A percentile compares a stretch with the other conserved stretches of the same genome.
These are phyloP conservation scores for Apoda limacodes DNA, from an alignment of 2,888 invertebrate genomes.

Conservation along the genomic window DNA sequence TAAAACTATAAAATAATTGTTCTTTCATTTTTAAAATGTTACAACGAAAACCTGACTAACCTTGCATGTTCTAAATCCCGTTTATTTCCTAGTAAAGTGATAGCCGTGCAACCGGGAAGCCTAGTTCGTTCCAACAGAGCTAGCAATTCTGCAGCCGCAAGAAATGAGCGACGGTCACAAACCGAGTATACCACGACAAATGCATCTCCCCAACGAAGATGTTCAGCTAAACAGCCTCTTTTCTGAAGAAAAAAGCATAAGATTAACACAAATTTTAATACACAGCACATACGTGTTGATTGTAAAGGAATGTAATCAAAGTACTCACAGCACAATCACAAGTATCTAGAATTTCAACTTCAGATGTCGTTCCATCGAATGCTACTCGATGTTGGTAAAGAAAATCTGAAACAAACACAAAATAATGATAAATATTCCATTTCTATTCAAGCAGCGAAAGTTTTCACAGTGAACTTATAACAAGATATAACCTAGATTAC, in stretches of 20 bases:
- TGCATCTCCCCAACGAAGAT: slow-evolving; percentile 85
- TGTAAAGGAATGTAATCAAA: slow-evolving; percentile 5
- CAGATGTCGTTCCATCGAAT: slow-evolving; percentile 80
- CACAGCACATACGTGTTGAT: no score
- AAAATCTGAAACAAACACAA: slow-evolving; percentile 73
- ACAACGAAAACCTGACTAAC: slow-evolving; percentile 40
- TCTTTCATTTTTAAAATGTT: slow-evolving; percentile 17
- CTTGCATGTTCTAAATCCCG: slow-evolving; percentile 84
- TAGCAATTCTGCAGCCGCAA: slow-evolving; percentile 78
- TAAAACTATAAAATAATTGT: no score
- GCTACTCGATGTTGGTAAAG: slow-evolving; percentile 82
- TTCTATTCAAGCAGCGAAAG: neutral
- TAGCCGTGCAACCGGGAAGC: slow-evolving; percentile 80
- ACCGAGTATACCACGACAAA: slow-evolving; percentile 87
- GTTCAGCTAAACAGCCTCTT: slow-evolving; percentile 80
- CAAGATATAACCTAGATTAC: slow-evolving; percentile 9
- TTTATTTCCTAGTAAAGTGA: slow-evolving; percentile 83
- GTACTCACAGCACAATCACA: slow-evolving; percentile 82
- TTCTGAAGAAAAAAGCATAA: slow-evolving; percentile 66
- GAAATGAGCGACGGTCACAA: slow-evolving; percentile 80
- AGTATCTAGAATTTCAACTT: slow-evolving; percentile 83
- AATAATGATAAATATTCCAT: neutral
- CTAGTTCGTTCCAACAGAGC: slow-evolving; percentile 78
- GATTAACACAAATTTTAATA: no score
- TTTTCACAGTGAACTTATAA: neutral